Conservation (phyloP, 2,113 vertebrate genomes). For the Meriones unguiculatus region DNA sequence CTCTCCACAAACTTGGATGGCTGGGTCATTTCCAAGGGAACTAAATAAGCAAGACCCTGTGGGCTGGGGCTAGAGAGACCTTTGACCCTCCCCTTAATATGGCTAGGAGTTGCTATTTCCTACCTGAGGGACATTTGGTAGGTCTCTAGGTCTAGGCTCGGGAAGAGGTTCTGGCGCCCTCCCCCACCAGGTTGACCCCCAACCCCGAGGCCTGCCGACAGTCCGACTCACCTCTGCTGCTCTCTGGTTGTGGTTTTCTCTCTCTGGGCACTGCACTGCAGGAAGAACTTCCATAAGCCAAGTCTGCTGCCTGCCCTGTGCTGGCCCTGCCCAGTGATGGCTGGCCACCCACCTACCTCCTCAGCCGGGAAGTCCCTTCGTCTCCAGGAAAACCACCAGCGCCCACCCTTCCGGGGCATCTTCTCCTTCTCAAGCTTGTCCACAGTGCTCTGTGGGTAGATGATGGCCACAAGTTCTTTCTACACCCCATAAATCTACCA, state of each 20-base stretch:
- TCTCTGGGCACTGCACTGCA: constrained; percentile 83
- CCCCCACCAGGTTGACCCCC: accelerated
- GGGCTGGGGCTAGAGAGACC: neutral
- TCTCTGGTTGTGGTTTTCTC: constrained; percentile 62
- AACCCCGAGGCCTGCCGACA: neutral
- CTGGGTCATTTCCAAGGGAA: neutral
- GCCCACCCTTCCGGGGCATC: constrained; percentile 93
- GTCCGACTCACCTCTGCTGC: constrained; percentile 26
- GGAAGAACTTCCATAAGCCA: neutral
- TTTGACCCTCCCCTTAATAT: neutral
- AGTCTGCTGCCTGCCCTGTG: neutral
- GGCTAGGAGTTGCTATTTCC: neutral
- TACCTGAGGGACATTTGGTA: neutral
- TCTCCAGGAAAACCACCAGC: constrained; percentile 97
- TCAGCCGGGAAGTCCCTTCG: constrained; percentile 87
- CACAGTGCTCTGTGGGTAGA: constrained; percentile 88
- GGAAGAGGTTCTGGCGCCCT: neutral
- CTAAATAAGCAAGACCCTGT: neutral
- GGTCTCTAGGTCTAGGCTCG: neutral
- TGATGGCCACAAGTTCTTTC: neutral
- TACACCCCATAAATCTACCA: neutral
- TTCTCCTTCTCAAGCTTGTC: constrained; percentile 93
- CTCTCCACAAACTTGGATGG: neutral
- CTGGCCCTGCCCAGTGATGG: accelerated
- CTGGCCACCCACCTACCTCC: constrained; percentile 82